Percentiles rank a stretch among this genome's conserved stretches.
These are phyloP conservation scores for Chaetoderma sp. DNA, from an alignment of 2,888 invertebrate species.

Conservation along the genomic window DNA sequence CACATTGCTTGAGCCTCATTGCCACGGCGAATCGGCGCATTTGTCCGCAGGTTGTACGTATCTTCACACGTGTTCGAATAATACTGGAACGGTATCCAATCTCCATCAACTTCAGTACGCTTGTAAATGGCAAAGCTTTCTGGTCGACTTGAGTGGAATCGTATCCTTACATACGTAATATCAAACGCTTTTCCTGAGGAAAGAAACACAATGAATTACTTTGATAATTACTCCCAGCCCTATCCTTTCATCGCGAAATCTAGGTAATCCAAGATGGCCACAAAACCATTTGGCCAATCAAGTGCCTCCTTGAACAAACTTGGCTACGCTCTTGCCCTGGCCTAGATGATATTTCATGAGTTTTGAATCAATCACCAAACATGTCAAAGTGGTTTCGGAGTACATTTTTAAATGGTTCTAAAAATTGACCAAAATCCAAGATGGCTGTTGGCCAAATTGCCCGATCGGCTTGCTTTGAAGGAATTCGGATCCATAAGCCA, in stretches of 20 bases:
- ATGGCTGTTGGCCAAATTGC: too few species aligned
- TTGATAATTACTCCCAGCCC: too few species aligned
- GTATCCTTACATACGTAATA: slow-evolving; percentile 93
- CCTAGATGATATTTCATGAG: too few species aligned
- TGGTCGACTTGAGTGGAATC: slow-evolving; percentile 95
- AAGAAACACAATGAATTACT: slow-evolving; percentile 56
- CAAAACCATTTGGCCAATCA: too few species aligned
- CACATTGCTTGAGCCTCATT: slow-evolving; percentile 94
- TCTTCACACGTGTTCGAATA: slow-evolving; percentile 90
- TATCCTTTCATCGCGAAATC: too few species aligned
- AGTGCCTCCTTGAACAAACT: too few species aligned
- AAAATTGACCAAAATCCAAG: too few species aligned
- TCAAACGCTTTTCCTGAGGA: slow-evolving; percentile 96
- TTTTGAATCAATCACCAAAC: too few species aligned
- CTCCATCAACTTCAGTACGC: slow-evolving; percentile 76
- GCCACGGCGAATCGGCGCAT: slow-evolving; percentile 76
- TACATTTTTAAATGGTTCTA: background rate
- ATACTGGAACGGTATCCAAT: slow-evolving; percentile 75
- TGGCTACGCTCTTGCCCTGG: too few species aligned
- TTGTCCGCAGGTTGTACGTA: slow-evolving; percentile 82
- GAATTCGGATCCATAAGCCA: background rate
- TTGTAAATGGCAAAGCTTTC: slow-evolving; percentile 98
- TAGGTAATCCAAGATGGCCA: too few species aligned
- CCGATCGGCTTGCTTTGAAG: too few species aligned
- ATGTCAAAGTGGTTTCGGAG: too few species aligned